Evolutionary conservation across 2,797 vertebrate species (phyloP), one percentile per base, ranked within the genome.

Genomic region (Trematomus bernacchii): DNA sequence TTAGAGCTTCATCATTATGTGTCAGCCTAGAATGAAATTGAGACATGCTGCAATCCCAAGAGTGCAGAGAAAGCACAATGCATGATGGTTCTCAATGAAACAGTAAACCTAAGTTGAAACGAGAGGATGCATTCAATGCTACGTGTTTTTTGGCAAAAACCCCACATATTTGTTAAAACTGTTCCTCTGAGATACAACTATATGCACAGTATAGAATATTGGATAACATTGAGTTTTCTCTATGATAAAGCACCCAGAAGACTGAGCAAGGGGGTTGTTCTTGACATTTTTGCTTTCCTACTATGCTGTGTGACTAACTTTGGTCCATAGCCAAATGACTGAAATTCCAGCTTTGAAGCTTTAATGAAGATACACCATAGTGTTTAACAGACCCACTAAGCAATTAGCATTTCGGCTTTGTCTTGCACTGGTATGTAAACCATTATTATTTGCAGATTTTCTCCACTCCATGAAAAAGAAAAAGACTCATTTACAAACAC

Each of bases 391-490:
- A 92, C 89, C 88, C 83, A 87, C 83, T 84, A 70, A 90, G 90
- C 90, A 91, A 91, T 94, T 94, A 86, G 84, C 87, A 92, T 92
- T 89, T 91, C 90, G 82, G 92, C 88, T 90, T 66, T 65, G 79
- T 91, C 90, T 86, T 55, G 77, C 42, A 18, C 68, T 87, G 91
- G 92, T 92, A 92, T 93, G 91, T 90, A 90, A 90, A 84, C 87
- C 85, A 78, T 94, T 94, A 94, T 95, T 94, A 93, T 94, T 94
- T 94, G 89, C 94, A 95, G 90, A 93, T 94, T 94, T 90, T 83
- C 85, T 86, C 71, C 10, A 85, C 84, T 86, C 81, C 74, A 72
- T 86, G 84, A 90, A 91, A 92, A 93, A 91, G 80, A 88, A 90
- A 93, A 86, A 83, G 80, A 89, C 66, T 90, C 82, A 82, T 92